These are phyloP conservation scores for Stichopus chloronotus DNA, from an alignment of 35 echinoderm and acorn worm species.

Conservation along the genomic window DNA sequence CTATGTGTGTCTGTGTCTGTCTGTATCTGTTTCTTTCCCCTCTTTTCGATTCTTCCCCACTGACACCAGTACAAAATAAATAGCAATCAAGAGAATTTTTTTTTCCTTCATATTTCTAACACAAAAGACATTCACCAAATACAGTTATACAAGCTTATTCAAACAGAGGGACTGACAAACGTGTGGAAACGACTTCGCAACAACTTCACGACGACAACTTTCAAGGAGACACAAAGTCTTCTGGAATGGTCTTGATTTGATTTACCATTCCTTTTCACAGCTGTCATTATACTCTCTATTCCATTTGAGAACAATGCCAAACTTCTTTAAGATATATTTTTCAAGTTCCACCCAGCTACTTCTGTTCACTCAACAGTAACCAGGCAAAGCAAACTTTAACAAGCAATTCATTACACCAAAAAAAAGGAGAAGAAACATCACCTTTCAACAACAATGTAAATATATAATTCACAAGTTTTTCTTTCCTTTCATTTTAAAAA, in stretches of 20 bases:
- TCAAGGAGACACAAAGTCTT: constrained; percentile 18
- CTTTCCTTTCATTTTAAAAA: neutral
- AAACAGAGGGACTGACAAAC: neutral
- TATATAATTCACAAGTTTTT: neutral
- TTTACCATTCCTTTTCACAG: constrained; percentile 38
- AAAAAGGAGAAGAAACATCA: neutral
- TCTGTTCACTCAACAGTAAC: constrained; percentile 31
- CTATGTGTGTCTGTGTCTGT: too few relatives aligned
- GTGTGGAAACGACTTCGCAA: neutral
- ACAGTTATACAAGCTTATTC: neutral
- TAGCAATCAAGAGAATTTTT: neutral
- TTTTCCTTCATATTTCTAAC: neutral
- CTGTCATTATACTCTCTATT: constrained; percentile 43
- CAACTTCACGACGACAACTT: neutral
- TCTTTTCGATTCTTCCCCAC: too few relatives aligned
- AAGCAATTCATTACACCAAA: neutral
- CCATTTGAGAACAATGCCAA: neutral
- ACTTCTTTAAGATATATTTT: constrained; percentile 30
- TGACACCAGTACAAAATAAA: neutral
- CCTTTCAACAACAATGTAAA: constrained; percentile 10
- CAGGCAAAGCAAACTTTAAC: neutral
- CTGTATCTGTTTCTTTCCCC: too few relatives aligned
- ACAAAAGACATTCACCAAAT: too few relatives aligned
- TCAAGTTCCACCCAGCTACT: constrained; percentile 12
- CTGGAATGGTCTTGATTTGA: neutral